Percentiles rank a stretch among this genome's conserved stretches.
Evolutionary conservation across 2,888 invertebrate species (phyloP).

Genomic region (Girardia tigrina): DNA sequence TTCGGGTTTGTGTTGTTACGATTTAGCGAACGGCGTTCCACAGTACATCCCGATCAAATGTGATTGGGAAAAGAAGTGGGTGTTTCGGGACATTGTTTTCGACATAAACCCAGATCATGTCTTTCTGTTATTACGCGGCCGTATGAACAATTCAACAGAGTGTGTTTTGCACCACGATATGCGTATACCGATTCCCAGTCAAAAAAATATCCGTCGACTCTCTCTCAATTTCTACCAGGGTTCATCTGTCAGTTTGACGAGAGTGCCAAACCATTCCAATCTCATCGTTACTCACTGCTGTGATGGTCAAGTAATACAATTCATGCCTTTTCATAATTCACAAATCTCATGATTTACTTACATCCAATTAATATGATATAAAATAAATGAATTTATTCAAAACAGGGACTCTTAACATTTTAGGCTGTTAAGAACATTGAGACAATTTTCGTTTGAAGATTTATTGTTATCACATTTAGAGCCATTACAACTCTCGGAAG

Average conservation of each 20-base stretch:
- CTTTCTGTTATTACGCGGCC: background rate
- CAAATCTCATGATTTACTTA: too few species aligned
- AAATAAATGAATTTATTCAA: too few species aligned
- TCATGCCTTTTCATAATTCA: too few species aligned
- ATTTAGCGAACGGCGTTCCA: background rate
- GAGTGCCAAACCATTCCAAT: background rate
- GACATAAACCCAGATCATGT: background rate
- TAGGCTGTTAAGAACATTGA: too few species aligned
- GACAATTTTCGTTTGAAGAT: too few species aligned
- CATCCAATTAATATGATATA: too few species aligned
- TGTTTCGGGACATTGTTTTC: background rate
- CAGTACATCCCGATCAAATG: background rate
- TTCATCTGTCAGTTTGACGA: background rate
- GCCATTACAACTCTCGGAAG: too few species aligned
- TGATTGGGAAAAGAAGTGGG: background rate
- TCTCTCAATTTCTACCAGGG: background rate
- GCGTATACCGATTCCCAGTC: background rate
- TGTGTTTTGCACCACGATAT: background rate
- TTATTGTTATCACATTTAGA: too few species aligned
- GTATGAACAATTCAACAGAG: background rate
- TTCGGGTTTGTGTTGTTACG: background rate
- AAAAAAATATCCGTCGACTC: background rate
- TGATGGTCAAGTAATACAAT: constrained; percentile 5
- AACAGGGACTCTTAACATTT: too few species aligned
- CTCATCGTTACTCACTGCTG: background rate